These are phyloP conservation scores for Beroe ovata DNA, from an alignment of 37 sponge, comb jelly and placozoan species.

Conservation along the genomic window DNA sequence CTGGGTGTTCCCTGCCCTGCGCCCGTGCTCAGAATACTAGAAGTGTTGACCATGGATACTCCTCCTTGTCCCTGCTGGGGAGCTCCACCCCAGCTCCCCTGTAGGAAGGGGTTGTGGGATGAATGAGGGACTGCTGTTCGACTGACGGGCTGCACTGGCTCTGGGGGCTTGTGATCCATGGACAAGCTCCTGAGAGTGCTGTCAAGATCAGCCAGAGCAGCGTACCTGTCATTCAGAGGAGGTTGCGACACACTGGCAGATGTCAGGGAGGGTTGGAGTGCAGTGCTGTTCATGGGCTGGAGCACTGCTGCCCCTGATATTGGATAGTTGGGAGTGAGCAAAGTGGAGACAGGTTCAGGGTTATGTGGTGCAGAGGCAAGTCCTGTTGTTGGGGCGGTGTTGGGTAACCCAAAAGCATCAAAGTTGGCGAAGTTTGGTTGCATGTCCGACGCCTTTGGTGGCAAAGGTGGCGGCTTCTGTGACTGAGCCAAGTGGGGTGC, in stretches of 20 bases:
- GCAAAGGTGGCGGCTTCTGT: neutral
- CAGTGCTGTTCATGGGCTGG: neutral
- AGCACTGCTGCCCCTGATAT: slow-evolving; percentile 2
- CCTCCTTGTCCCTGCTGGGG: slow-evolving; percentile 23
- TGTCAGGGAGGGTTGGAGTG: neutral
- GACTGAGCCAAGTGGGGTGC: neutral
- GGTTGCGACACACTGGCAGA: neutral
- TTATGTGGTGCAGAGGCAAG: neutral
- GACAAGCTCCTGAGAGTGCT: slow-evolving; percentile 17
- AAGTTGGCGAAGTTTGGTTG: slow-evolving; percentile 50
- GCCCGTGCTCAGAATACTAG: slow-evolving; percentile 38
- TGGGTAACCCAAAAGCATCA: slow-evolving; percentile 3
- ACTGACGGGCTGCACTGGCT: neutral
- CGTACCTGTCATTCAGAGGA: slow-evolving; percentile 25
- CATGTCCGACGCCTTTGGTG: neutral
- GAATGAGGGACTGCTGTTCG: neutral
- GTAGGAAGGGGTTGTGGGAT: neutral
- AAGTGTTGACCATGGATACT: slow-evolving; percentile 16
- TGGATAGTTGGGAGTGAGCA: neutral
- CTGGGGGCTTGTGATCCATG: neutral
- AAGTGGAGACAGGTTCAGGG: neutral
- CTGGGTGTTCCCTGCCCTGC: slow-evolving; percentile 8
- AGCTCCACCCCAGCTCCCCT: slow-evolving; percentile 21
- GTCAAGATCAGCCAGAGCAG: slow-evolving; percentile 64
- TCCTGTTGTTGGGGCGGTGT: neutral